These are phyloP conservation scores for Coelinius sp. DNA, from an alignment of 2,888 invertebrate genomes.

Conservation along the genomic window DNA sequence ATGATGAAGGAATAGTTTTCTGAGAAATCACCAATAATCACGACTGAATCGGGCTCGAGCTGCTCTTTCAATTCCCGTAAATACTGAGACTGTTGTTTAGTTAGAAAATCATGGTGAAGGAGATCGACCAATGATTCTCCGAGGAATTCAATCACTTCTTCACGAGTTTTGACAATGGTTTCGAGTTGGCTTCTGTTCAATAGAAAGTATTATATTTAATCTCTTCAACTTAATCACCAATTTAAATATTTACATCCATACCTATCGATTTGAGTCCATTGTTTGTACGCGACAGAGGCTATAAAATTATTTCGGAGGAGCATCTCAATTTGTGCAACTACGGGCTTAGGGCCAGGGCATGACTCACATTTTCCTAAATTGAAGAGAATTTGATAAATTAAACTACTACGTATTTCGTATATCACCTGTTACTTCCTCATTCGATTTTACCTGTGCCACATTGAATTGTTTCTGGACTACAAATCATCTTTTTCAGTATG, in stretches of 20 bases:
- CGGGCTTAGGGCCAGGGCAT: no score
- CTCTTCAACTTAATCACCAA: no score
- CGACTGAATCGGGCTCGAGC: constrained; percentile 18
- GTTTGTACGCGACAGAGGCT: constrained; percentile 32
- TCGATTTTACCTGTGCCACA: no score
- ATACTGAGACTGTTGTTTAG: constrained; percentile 40
- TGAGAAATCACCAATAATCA: constrained; percentile 27
- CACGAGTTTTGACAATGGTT: background rate
- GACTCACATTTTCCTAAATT: no score
- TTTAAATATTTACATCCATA: no score
- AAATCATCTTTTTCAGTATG: background rate
- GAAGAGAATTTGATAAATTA: no score
- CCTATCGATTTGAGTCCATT: constrained; percentile 3
- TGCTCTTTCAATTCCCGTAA: constrained; percentile 33
- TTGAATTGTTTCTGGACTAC: no score
- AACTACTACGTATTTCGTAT: no score
- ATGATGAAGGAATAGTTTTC: constrained; percentile 4
- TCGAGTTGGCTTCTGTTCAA: no score
- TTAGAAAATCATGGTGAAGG: constrained; percentile 39
- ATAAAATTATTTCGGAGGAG: constrained; percentile 33
- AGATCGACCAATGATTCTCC: constrained; percentile 10
- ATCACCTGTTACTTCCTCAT: no score
- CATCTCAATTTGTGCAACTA: no score
- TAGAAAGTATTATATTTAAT: no score
- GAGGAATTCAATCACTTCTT: constrained; percentile 15